phyloP scores from a whole-genome alignment of 1,140 invertebrate genomes.

The Ditylenchus dipsaci region DNA sequence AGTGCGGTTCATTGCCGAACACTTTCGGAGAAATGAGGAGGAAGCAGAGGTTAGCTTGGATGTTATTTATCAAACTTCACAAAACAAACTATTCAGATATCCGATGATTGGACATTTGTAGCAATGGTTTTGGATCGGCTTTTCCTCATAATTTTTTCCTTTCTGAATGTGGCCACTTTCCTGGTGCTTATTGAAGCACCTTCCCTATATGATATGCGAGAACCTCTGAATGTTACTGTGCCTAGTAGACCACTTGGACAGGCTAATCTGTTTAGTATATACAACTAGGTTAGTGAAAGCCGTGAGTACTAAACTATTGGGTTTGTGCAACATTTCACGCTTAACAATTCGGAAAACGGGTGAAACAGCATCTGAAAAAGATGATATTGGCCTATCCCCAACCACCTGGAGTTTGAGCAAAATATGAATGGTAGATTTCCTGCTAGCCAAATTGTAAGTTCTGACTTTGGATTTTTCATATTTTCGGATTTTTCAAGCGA shows the following conservation, averaged over 20 bases:
- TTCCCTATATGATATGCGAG: constrained; percentile 46
- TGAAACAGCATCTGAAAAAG: no score
- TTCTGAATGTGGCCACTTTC: constrained; percentile 55
- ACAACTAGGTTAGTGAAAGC: background rate
- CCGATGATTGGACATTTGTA: constrained; percentile 98
- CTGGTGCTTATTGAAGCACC: constrained; percentile 55
- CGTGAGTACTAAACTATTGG: no score
- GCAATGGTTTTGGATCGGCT: constrained; percentile 98
- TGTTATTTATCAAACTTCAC: background rate
- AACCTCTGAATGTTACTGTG: constrained; percentile 55
- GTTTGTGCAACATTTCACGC: no score
- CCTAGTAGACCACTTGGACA: constrained; percentile 27
- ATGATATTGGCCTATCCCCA: no score
- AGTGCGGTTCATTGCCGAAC: constrained; percentile 46
- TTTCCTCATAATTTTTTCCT: constrained; percentile 67
- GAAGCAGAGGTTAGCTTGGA: constrained; percentile 32
- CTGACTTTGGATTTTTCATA: no score
- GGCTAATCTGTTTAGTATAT: constrained; percentile 3
- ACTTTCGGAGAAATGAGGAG: constrained; percentile 32
- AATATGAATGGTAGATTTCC: no score
- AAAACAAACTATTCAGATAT: constrained; percentile 38
- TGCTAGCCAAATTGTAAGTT: no score
- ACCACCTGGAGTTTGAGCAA: no score
- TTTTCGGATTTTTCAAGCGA: no score
- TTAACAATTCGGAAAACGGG: no score